Base-by-base conservation (phyloP, 2,113 vertebrate genomes). In the Saimiri boliviensis region DNA sequence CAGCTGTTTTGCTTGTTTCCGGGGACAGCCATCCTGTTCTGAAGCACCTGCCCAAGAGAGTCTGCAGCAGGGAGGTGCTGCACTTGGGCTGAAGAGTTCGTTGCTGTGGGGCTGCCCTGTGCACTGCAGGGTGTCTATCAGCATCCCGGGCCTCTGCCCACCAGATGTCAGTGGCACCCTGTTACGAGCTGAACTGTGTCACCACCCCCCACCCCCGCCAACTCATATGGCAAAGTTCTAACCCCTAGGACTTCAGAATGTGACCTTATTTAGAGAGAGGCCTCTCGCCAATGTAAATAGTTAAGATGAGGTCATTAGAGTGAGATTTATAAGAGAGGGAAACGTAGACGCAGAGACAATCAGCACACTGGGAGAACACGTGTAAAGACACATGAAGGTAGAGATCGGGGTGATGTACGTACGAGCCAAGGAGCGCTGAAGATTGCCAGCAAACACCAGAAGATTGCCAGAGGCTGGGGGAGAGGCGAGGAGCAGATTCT, bases 151-250 rank as follows among this genome's bases (percentile, higher is more conserved):
- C 40, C 71, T 71, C 56, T 16, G 0, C 21, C 16, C 20, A 23
- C 6, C 3, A 8, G 35, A 3, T 11, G 1, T 40, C 68, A 49
- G 17, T 11, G 42, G 47, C 12, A 70, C 20, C 58, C 35, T 40
- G 23, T 56, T 25, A 10, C 0, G 20, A 37, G 20, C 8, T 79
- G 35, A n/a, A 17, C 10, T 47, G 58, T 30, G 17, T 3, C 70
- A 52, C 16, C 5, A 1, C 52, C 16, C 0, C 0, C 37, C 0
- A 0, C 14, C 49, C 14, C 0, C 0, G 32, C 37, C 30, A 5
- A 19, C 70, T n/a, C 60, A 32, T 11, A 19, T 8, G 0, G 54
- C 32, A 60, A 49, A 71, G 37, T 66, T 77, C 37, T 85, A 6
- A 73, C 16, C 14, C 17, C 63, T 6, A 1, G 5, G 30, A 42